These are phyloP conservation scores for Iphiclides podalirius DNA, from an alignment of 2,888 invertebrate genomes.

Conservation along the genomic window DNA sequence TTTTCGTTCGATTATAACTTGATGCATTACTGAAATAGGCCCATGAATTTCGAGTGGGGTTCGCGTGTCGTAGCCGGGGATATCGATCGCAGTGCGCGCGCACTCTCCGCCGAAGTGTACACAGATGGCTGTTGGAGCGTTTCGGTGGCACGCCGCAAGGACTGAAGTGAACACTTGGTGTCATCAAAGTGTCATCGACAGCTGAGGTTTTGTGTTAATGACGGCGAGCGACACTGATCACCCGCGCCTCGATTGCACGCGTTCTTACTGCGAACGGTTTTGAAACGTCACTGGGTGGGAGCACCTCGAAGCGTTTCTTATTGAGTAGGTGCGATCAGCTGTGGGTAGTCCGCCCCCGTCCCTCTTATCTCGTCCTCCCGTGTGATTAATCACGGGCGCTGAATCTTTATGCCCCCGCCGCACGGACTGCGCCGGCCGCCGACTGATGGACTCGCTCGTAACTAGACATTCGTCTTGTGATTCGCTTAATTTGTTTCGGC, in stretches of 20 bases:
- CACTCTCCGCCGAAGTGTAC: slow-evolving; percentile 67
- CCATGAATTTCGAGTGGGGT: slow-evolving; percentile 61
- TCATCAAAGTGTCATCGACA: slow-evolving; percentile 59
- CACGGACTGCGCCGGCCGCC: slow-evolving; percentile 42
- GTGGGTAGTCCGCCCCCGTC: slow-evolving; percentile 27
- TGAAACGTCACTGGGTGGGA: not conserved
- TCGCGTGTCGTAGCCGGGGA: slow-evolving; percentile 65
- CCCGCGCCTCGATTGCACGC: slow-evolving; percentile 14
- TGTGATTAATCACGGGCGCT: slow-evolving; percentile 63
- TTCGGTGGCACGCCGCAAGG: slow-evolving; percentile 60
- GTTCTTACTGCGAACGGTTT: not conserved
- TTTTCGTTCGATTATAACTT: slow-evolving; percentile 26
- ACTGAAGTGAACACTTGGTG: slow-evolving; percentile 63
- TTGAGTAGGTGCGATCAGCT: slow-evolving; percentile 26
- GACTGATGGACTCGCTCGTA: slow-evolving; percentile 43
- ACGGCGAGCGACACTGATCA: too few species aligned
- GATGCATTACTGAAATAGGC: slow-evolving; percentile 45
- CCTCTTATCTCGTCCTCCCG: slow-evolving; percentile 59
- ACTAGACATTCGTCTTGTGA: slow-evolving; percentile 38
- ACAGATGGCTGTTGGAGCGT: slow-evolving; percentile 65
- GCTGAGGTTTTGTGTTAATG: slow-evolving; percentile 44
- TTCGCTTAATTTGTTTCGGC: slow-evolving; percentile 32
- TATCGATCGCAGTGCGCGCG: slow-evolving; percentile 79
- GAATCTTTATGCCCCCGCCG: slow-evolving; percentile 56
- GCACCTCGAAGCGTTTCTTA: not conserved